A percentile compares a stretch with the other conserved stretches of the same genome.
Evolutionary conservation across 2,113 vertebrate genomes (phyloP).

Genomic region (Corythornis madagascariensis): DNA sequence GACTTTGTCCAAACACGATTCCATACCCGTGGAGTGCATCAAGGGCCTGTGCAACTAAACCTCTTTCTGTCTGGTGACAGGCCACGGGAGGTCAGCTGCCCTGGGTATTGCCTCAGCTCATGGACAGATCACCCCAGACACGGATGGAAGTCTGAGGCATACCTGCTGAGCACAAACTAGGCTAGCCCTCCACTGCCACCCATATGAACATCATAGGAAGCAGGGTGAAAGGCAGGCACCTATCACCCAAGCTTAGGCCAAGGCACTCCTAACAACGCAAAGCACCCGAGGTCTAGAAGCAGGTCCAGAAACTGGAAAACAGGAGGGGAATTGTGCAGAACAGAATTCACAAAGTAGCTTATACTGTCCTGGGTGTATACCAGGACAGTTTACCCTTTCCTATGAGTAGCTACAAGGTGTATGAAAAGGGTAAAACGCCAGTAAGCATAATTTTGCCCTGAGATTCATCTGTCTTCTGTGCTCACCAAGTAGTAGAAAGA

Average conservation of each 20-base stretch:
- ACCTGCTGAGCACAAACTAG: neutral
- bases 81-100: neutral
- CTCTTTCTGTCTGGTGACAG: neutral
- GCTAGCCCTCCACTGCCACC: neutral
- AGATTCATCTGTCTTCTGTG: neutral
- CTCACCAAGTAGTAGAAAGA: conserved; percentile 74
- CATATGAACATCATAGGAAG: neutral
- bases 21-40: neutral
- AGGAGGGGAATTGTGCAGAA: neutral
- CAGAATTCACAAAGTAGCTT: neutral
- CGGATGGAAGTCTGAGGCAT: neutral
- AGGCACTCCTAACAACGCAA: neutral
- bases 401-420: neutral
- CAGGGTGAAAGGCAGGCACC: neutral
- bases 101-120: neutral
- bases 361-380: neutral
- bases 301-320: neutral
- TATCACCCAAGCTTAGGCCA: neutral
- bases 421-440: neutral
- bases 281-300: neutral
- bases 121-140: neutral
- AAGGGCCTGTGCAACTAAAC: neutral
- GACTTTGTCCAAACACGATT: neutral
- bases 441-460: neutral
- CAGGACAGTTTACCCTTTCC: neutral